Evolutionary conservation across 2,888 invertebrate genomes (phyloP).

Genomic region (Sinelater perroti): DNA sequence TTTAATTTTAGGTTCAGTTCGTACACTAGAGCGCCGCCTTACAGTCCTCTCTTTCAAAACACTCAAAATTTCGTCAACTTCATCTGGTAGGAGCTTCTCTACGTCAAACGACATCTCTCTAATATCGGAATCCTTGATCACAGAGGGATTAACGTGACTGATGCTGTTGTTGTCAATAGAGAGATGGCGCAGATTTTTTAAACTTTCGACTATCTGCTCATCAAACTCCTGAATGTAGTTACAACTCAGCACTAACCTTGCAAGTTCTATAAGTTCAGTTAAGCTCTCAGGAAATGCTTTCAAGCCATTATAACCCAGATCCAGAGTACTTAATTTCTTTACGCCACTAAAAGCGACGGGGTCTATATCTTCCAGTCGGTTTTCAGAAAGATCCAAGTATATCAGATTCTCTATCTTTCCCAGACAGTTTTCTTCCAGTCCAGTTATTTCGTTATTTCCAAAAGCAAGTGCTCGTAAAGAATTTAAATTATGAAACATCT

Average conservation of each 20-base stretch:
- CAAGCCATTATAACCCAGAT: slow-evolving; percentile 24
- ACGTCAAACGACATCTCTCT: slow-evolving; percentile 19
- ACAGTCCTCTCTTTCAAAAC: slow-evolving; percentile 5
- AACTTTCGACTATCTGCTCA: slow-evolving; percentile 2
- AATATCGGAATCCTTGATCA: slow-evolving; percentile 1
- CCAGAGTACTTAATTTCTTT: slow-evolving; percentile 18
- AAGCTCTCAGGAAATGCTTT: background rate
- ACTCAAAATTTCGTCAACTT: slow-evolving; percentile 8
- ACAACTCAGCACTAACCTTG: slow-evolving; percentile 17
- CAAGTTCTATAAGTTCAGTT: background rate
- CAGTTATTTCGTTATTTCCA: slow-evolving; percentile 18
- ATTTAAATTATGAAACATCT: slow-evolving; percentile 14
- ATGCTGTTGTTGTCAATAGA: slow-evolving; percentile 21
- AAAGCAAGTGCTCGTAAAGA: slow-evolving; percentile 14
- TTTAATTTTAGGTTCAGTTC: slow-evolving; percentile 7
- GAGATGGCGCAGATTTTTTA: slow-evolving; percentile 13
- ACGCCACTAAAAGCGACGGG: background rate
- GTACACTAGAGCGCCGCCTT: slow-evolving; percentile 8
- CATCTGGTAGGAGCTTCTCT: background rate
- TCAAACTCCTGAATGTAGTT: slow-evolving; percentile 14
- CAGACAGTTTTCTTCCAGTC: slow-evolving; percentile 5
- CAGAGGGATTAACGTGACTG: background rate
- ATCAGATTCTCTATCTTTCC: slow-evolving; percentile 16
- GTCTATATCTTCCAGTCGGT: slow-evolving; percentile 10
- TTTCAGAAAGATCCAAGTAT: slow-evolving; percentile 22